Evolutionary conservation across 2,888 invertebrate species (phyloP).

Genomic region (Tyria jacobaeae): DNA sequence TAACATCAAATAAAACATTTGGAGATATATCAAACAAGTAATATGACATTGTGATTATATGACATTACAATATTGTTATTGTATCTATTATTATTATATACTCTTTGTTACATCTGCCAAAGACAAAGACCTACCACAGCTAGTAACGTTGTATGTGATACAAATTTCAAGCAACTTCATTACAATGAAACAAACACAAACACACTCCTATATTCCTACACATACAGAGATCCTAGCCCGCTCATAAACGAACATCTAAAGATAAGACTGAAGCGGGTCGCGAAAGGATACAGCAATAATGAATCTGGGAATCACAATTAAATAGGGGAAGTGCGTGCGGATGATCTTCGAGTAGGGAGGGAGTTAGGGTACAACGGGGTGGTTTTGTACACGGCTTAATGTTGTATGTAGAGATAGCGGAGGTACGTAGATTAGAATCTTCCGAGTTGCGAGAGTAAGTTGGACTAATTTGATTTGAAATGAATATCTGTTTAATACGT

Average conservation of each 20-base stretch:
- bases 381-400: slow-evolving; percentile 23
- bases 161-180: background rate
- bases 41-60: no score
- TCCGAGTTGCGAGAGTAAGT: slow-evolving; percentile 17
- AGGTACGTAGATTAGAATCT: slow-evolving; percentile 22
- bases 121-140: no score
- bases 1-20: no score
- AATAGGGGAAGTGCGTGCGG: slow-evolving; percentile 82
- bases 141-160: no score
- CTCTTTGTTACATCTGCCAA: background rate
- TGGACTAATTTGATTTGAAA: slow-evolving; percentile 16
- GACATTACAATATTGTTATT: no score
- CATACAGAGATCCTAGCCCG: slow-evolving; percentile 20
- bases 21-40: no score
- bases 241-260: slow-evolving; percentile 60
- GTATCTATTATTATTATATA: no score
- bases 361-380: slow-evolving; percentile 39
- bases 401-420: slow-evolving; percentile 38
- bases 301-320: slow-evolving; percentile 84
- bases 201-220: slow-evolving; percentile 33
- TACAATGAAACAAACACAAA: background rate
- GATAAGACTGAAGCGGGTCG: slow-evolving; percentile 80
- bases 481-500: slow-evolving; percentile 3
- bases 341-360: slow-evolving; percentile 77
- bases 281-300: slow-evolving; percentile 82